Conservation (phyloP, 1,140 invertebrate genomes). For the Leptinotarsa lineolata region DNA sequence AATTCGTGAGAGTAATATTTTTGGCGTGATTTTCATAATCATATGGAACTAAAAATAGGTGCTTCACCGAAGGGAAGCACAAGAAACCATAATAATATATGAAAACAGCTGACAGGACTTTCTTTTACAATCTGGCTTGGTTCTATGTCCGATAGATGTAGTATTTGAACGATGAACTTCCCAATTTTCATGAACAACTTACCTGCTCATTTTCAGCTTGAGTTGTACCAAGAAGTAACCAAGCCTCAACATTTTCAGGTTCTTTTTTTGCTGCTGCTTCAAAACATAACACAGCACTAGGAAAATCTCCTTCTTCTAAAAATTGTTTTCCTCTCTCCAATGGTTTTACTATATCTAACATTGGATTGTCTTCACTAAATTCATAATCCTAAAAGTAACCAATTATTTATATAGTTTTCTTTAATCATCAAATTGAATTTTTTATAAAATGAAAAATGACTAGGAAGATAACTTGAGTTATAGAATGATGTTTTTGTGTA, state of each 20-base stretch:
- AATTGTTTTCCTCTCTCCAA: conserved; percentile 84
- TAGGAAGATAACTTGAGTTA: no score
- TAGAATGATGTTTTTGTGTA: no score
- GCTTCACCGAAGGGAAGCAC: neutral
- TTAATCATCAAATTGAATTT: no score
- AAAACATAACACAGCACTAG: conserved; percentile 94
- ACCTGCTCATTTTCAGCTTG: conserved; percentile 92
- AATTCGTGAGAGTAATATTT: no score
- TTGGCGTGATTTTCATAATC: no score
- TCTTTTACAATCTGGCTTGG: no score
- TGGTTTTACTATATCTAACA: conserved; percentile 79
- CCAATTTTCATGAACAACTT: neutral
- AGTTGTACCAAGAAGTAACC: conserved; percentile 81
- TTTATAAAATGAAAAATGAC: no score
- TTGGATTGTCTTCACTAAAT: conserved; percentile 86
- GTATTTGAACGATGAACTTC: neutral
- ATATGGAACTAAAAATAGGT: neutral
- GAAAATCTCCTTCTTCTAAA: conserved; percentile 85
- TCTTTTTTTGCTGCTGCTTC: conserved; percentile 92
- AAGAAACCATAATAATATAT: no score
- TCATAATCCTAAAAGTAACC: conserved; percentile 68
- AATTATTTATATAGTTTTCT: neutral
- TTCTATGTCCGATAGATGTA: no score
- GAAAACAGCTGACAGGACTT: no score
- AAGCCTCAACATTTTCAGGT: conserved; percentile 78